Base-by-base conservation (phyloP, 2,113 vertebrate genomes). In the Macquaria australasica region DNA sequence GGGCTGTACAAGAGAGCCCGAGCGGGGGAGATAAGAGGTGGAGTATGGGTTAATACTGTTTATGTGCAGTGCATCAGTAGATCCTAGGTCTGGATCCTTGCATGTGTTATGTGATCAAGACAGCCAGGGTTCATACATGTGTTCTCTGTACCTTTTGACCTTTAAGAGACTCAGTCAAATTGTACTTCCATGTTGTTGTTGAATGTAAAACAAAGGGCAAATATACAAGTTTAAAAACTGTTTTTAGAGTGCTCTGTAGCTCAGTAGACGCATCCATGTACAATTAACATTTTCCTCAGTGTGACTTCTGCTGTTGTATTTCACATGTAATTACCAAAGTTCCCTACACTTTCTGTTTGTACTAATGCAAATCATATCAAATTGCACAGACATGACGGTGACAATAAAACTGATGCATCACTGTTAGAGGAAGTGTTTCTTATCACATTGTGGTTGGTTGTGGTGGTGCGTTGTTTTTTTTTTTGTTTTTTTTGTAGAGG, bases 1-100 rank as follows among this genome's bases (percentile, higher is more conserved):
- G 98, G 98, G 8, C 96, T 99, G 16, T 99, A 99, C 91, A 99
- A 99, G 93, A 97, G 97, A 92, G 98, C 98, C 56, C 95, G 98
- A 88, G 98, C 98, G 12, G 98, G 98, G 73, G 98, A 99, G 94
- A 99, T 99, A 91, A 97, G 97, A 97, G 98, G 98, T 98, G 82
- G 86, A 58, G 51, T 63, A 66, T 55, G 1, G 28, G 37, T 64
- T 39, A 6, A 82, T 66, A 37, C 28, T 23, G 41, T 67, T 55
- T 23, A 48, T 31, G 0, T 56, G 14, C 55, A 28, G 1, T 28
- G 23, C 20, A 56, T 21, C 15, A 56, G 18, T 45, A 63, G 25
- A 73, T 34, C 11, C n/a, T 28, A 39, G 16, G 31, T 18, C 21
- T 43, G 12, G 34, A 18, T 48, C 45, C 34, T 51, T 51, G 21